These are phyloP conservation scores for Crypturellus undulatus DNA, from an alignment of 2,113 vertebrate species.

Conservation along the genomic window DNA sequence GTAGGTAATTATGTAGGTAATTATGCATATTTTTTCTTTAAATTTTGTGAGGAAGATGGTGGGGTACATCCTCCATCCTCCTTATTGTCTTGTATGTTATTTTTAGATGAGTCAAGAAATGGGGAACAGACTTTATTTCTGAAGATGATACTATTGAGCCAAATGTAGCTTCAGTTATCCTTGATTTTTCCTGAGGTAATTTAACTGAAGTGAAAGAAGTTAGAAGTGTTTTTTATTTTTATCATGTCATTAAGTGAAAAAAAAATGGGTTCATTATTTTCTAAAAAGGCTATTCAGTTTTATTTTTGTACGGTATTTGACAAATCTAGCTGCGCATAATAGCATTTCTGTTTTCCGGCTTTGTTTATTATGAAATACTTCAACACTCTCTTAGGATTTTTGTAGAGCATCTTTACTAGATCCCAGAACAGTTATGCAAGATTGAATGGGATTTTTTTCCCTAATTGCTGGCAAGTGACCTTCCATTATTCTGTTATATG, in stretches of 20 bases:
- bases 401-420: not conserved
- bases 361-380: not conserved
- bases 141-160: not conserved
- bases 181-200: not conserved
- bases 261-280: not conserved
- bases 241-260: not conserved
- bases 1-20: too few species aligned
- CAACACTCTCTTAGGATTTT: not conserved
- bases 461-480: not conserved
- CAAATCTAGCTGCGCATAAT: not conserved
- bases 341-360: not conserved
- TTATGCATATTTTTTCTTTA: too few species aligned
- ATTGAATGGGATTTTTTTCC: not conserved
- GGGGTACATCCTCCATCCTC: not conserved
- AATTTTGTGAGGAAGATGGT: not conserved
- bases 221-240: not conserved
- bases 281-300: accelerated
- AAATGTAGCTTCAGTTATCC: not conserved
- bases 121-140: not conserved
- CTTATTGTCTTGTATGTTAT: not conserved
- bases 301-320: not conserved
- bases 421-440: not conserved
- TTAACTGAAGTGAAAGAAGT: not conserved
- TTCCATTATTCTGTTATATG: not conserved
- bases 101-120: not conserved